Conservation (phyloP, 2,888 invertebrate species). For the Mechanitis mazaeus region DNA sequence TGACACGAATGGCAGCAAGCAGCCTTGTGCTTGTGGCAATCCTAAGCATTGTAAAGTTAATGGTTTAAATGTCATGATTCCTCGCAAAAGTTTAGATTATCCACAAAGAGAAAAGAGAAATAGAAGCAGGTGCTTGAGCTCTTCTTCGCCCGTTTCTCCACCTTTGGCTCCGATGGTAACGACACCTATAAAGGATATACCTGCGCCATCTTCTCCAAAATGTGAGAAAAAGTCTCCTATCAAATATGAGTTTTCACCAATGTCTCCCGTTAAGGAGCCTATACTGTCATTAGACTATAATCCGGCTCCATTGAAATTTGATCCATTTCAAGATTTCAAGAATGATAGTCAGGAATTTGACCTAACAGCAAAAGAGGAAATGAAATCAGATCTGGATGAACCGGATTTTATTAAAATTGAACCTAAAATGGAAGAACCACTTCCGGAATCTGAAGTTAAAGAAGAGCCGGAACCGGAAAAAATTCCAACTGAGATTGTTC, state of each 20-base stretch:
- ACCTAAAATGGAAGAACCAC: constrained; percentile 37
- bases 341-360: constrained; percentile 60
- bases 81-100: constrained; percentile 60
- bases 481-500: constrained; percentile 18
- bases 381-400: constrained; percentile 64
- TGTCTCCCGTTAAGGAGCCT: constrained; percentile 53
- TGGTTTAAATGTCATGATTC: constrained; percentile 52
- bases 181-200: constrained; percentile 53
- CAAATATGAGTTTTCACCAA: constrained; percentile 56
- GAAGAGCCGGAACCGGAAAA: constrained; percentile 25
- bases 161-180: constrained; percentile 45
- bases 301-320: constrained; percentile 48
- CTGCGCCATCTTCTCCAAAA: constrained; percentile 44
- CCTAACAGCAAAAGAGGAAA: constrained; percentile 64
- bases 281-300: constrained; percentile 52
- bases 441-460: constrained; percentile 18
- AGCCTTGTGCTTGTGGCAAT: constrained; percentile 83
- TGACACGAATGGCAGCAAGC: constrained; percentile 82
- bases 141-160: constrained; percentile 60
- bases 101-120: constrained; percentile 65
- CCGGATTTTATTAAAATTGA: constrained; percentile 55
- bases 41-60: constrained; percentile 79
- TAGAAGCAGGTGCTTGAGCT: constrained; percentile 62
- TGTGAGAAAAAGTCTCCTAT: constrained; percentile 60
- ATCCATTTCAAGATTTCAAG: constrained; percentile 50